phyloP scores from a whole-genome alignment of 2,113 vertebrate genomes.

The Onychostoma macrolepis region DNA sequence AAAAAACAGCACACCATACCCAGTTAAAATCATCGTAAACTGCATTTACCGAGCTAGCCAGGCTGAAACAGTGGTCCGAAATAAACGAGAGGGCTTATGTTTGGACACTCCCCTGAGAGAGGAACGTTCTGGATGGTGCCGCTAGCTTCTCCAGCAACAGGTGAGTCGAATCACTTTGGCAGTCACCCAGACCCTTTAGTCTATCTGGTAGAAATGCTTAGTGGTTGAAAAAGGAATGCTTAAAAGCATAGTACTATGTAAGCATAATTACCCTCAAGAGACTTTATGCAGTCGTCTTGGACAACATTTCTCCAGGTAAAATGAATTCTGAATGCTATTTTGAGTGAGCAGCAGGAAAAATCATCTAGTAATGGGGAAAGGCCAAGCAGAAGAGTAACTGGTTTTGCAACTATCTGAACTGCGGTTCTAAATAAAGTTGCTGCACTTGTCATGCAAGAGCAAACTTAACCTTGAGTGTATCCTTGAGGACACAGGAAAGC shows the following conservation, averaged over 20 bases:
- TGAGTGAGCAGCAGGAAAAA: conserved; percentile 18
- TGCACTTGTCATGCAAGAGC: conserved; percentile 22
- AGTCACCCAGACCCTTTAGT: conserved; percentile 3
- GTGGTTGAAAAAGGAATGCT: conserved; percentile 3
- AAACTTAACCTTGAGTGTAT: conserved; percentile 28
- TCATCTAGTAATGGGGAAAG: background rate
- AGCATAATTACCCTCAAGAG: background rate
- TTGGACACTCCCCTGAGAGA: conserved; percentile 10
- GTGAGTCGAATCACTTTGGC: conserved; percentile 17
- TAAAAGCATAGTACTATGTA: conserved; percentile 6
- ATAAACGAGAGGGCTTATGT: background rate
- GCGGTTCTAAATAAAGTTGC: conserved; percentile 10
- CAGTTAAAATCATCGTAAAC: background rate
- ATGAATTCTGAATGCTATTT: background rate
- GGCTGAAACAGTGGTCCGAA: background rate
- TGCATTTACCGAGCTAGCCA: background rate
- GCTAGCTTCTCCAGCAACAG: background rate
- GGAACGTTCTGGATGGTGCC: conserved; percentile 32
- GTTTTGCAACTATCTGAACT: conserved; percentile 33
- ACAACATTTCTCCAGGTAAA: background rate
- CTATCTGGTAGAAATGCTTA: conserved; percentile 32
- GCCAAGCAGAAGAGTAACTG: background rate
- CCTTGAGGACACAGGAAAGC: background rate
- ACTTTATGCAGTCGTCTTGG: conserved; percentile 9
- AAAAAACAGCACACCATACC: background rate